Evolutionary conservation across 37 sponge, comb jelly and placozoan genomes (phyloP).

Genomic region (Hexactinellida sp.): DNA sequence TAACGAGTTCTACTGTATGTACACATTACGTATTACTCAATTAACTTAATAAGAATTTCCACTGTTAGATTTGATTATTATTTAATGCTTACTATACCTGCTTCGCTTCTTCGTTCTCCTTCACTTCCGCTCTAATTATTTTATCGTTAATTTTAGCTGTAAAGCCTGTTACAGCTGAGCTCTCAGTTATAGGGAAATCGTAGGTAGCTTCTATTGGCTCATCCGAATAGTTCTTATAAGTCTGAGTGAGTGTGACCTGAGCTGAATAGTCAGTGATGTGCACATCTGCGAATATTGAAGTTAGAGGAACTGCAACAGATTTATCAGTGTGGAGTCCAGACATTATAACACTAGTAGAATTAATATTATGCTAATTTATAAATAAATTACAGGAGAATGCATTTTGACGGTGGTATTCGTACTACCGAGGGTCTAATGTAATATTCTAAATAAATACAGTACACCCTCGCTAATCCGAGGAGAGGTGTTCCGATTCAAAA

Average conservation of each 20-base stretch:
- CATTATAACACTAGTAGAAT: background rate
- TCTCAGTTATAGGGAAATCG: background rate
- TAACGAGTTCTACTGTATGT: no score
- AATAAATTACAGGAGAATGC: no score
- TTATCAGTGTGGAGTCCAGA: background rate
- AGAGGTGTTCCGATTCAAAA: no score
- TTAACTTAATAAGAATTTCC: no score
- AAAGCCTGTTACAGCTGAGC: background rate
- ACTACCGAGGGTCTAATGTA: no score
- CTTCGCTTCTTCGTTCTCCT: constrained; percentile 6
- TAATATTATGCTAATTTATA: no score
- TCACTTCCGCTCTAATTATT: background rate
- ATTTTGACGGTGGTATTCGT: no score
- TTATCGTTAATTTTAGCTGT: constrained; percentile 13
- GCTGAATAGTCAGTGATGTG: background rate
- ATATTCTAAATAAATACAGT: no score
- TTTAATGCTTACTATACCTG: no score
- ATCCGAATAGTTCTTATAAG: background rate
- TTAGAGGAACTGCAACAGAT: background rate
- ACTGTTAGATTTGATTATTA: no score
- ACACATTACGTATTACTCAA: no score
- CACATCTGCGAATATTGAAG: background rate
- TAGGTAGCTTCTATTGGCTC: background rate
- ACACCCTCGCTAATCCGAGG: no score
- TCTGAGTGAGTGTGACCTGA: background rate